Evolutionary conservation across 2,113 vertebrate species (phyloP).

Genomic region (Lasiurus cinereus): DNA sequence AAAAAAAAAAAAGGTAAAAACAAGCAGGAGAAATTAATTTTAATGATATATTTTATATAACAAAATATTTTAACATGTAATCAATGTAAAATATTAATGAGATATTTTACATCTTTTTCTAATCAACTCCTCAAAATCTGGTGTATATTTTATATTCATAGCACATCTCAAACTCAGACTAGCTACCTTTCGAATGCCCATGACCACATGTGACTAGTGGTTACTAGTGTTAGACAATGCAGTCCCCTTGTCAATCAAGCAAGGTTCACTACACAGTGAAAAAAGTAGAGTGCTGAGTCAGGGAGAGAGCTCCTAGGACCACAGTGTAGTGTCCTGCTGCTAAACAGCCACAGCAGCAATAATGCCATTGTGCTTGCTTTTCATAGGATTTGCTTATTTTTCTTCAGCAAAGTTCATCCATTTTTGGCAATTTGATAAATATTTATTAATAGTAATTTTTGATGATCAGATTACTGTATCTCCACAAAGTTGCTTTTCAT

Average conservation of each 20-base stretch:
- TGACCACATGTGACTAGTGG: not conserved
- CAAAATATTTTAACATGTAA: not conserved
- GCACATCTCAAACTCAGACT: not conserved
- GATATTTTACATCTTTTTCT: not conserved
- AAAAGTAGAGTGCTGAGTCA: not conserved
- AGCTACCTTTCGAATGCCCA: not conserved
- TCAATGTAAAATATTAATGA: not conserved
- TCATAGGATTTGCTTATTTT: not conserved
- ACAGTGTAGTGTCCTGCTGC: no score
- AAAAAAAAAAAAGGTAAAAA: not conserved
- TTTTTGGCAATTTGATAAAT: not conserved
- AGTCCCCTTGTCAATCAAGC: not conserved
- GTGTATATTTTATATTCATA: not conserved
- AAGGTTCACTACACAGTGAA: not conserved
- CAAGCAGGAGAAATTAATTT: not conserved
- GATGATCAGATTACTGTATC: not conserved
- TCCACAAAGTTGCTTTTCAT: constrained; percentile 13
- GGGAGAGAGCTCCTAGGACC: accelerated
- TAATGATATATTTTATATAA: constrained; percentile 31
- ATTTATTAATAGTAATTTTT: constrained; percentile 22
- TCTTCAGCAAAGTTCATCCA: not conserved
- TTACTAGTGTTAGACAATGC: not conserved
- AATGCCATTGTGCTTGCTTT: not conserved
- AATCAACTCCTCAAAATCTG: not conserved
- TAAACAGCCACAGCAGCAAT: not conserved